A percentile compares a stretch with the other conserved stretches of the same genome.
Conservation (phyloP, 53 echinoderm and acorn worm species). For the Paracentrotus lividus region DNA sequence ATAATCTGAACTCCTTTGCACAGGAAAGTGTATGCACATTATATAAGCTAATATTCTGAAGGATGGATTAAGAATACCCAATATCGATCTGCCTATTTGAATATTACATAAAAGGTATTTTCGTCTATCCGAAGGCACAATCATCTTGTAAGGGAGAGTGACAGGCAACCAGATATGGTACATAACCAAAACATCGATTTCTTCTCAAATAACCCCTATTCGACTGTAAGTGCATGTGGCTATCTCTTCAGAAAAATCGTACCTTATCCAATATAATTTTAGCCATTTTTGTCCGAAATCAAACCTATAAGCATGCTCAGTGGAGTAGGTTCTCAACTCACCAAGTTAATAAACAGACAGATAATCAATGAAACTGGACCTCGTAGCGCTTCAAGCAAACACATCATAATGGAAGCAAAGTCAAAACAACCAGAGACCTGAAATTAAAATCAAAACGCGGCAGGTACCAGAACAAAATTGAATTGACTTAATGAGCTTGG, state of each 20-base stretch:
- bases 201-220: conserved; percentile 24
- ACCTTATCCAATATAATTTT: conserved; percentile 20
- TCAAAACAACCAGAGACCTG: conserved; percentile 2
- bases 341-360: conserved; percentile 29
- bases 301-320: neutral
- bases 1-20: too few relatives aligned
- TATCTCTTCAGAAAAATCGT: conserved; percentile 21
- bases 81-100: conserved; percentile 10
- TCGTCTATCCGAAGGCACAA: neutral
- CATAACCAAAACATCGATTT: conserved; percentile 24
- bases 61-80: neutral
- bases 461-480: neutral
- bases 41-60: neutral
- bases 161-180: neutral
- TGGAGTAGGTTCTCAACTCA: neutral
- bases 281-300: conserved; percentile 13
- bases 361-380: conserved; percentile 43
- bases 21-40: too few relatives aligned
- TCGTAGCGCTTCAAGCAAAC: neutral
- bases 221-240: neutral
- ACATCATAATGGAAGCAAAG: neutral
- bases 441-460: neutral
- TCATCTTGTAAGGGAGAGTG: neutral
- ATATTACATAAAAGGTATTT: neutral
- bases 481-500: neutral